These are phyloP conservation scores for Neoniphon sammara DNA, from an alignment of 2,797 vertebrate genomes.

Conservation along the genomic window DNA sequence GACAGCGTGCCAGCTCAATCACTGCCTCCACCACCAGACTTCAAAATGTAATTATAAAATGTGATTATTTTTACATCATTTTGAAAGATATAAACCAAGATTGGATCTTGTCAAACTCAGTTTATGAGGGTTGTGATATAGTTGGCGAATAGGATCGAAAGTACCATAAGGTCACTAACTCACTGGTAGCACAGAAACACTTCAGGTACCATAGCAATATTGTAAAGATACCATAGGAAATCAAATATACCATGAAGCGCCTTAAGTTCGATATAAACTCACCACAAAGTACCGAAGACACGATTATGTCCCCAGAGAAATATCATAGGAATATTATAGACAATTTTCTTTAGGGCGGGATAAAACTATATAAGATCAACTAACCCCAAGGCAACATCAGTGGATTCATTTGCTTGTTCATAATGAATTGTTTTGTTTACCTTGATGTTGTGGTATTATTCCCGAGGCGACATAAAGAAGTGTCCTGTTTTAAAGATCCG, in stretches of 20 bases:
- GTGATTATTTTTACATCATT: too few relatives aligned
- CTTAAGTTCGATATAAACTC: background rate
- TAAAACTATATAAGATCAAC: too few relatives aligned
- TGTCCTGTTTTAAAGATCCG: slow-evolving; percentile 20
- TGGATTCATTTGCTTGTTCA: background rate
- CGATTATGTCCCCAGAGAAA: too few relatives aligned
- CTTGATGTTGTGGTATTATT: slow-evolving; percentile 43
- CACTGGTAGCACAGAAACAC: background rate
- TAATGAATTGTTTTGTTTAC: slow-evolving; percentile 37
- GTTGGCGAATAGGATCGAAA: background rate
- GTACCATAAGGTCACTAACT: background rate
- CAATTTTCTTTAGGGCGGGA: too few relatives aligned
- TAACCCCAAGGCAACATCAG: background rate
- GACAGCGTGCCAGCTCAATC: too few relatives aligned
- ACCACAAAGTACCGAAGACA: too few relatives aligned
- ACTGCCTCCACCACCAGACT: background rate
- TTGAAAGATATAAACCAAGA: too few relatives aligned
- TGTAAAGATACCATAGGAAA: too few relatives aligned
- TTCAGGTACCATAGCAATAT: too few relatives aligned
- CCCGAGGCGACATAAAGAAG: slow-evolving; percentile 42
- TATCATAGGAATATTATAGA: too few relatives aligned
- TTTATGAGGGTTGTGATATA: too few relatives aligned
- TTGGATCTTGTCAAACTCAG: too few relatives aligned
- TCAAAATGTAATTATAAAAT: background rate
- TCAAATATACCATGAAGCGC: background rate